Evolutionary conservation across 2,113 vertebrate genomes (phyloP), one percentile per base, ranked within the genome.

Genomic region (Gopherus evgoodei): DNA sequence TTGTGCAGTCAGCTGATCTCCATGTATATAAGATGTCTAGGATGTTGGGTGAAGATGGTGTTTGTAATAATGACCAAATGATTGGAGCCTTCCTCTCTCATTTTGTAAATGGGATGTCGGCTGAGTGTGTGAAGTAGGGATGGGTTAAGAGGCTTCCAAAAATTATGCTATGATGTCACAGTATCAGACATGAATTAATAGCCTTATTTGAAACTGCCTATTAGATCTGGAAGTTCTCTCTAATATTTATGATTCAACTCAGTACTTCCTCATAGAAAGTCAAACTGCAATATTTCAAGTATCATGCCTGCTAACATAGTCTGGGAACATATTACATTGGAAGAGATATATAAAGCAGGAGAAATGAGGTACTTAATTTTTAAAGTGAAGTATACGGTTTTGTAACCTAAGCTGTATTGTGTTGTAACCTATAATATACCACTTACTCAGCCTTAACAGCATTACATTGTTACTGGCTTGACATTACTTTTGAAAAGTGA

Each of bases 241-340:
- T 85, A n/a, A n/a, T 75, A 53, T 53, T 93, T 78, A 42, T 84
- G 24, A 89, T 7, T 4, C 52, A 52, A 59, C 27, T 52, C 83
- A 89, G 42, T 31, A 86, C 65, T 89, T 38, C 22, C 90, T 75
- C 31, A 21, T 56, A 8, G 1, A 69, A 92, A 95, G 3, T 69
- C 0, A 0, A 81, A 62, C n/a, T 27, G 53, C 24, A 42, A 17
- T 84, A 0, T 52, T 82, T 14, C 44, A 72, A 54, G 6, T 6
- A 17, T 65, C 44, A 91, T 69, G 38, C 22, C 8, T 5, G 21
- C 53, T 84, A 90, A 89, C 8, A 29, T 59, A 83, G 81, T 85
- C 90, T 52, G 87, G 44, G 89, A 89, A 72, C 87, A 57, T 87
- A 82, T 12, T 5, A 5, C 27, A 79, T 11, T 5, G 1, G 13